Conservation (phyloP, 2,113 vertebrate genomes). For the Cettia cetti region DNA sequence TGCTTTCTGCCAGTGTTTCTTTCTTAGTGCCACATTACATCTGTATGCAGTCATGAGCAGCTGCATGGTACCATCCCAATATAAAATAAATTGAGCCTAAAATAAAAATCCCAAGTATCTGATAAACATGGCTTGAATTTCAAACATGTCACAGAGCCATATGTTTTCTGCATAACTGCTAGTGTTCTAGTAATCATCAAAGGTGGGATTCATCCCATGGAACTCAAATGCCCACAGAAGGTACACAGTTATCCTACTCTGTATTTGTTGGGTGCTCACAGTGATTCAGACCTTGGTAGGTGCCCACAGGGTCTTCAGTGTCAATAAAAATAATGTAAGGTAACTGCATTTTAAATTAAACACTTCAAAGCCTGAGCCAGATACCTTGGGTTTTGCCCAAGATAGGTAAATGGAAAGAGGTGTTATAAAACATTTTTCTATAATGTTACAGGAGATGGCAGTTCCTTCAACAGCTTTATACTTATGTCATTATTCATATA, state of each 20-base stretch:
- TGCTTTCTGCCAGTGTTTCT: not conserved
- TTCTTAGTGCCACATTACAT: not conserved
- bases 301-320: not conserved
- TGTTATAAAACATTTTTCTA: not conserved
- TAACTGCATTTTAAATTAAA: not conserved
- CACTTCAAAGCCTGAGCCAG: not conserved
- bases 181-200: not conserved
- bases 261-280: not conserved
- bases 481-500: accelerated
- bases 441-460: not conserved
- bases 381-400: not conserved
- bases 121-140: not conserved
- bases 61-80: not conserved
- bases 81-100: not conserved
- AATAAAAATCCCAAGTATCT: not conserved
- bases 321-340: not conserved
- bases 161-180: not conserved
- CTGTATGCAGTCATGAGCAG: not conserved
- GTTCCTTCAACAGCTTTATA: not conserved
- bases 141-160: not conserved
- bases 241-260: not conserved
- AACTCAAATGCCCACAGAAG: not conserved
- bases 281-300: not conserved
- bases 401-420: not conserved
- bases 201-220: not conserved